A percentile compares a stretch with the other conserved stretches of the same genome.
Conservation (phyloP, 2,888 invertebrate genomes). For the Abscondita cerata region DNA sequence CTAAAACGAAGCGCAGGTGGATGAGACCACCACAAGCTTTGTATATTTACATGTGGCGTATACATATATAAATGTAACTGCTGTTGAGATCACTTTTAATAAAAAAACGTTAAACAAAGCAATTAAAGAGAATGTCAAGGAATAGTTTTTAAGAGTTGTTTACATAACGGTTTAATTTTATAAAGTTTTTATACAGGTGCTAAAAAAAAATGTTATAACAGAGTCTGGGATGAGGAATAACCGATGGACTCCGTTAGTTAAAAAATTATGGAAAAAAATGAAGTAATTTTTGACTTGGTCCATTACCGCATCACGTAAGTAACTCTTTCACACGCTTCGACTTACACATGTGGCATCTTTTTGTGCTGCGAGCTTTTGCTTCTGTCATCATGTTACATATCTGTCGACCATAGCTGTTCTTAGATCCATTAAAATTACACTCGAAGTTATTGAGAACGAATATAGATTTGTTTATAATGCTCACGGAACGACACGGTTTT, state of each 20-base stretch:
- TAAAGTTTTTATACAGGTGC: not conserved
- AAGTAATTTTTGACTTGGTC: slow-evolving; percentile 36
- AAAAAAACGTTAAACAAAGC: slow-evolving; percentile 12
- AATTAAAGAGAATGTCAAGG: slow-evolving; percentile 20
- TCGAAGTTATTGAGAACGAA: slow-evolving; percentile 24
- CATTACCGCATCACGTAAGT: slow-evolving; percentile 42
- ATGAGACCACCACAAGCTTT: slow-evolving; percentile 18
- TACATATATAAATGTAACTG: slow-evolving; percentile 10
- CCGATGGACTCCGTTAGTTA: too few species aligned
- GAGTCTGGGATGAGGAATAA: too few species aligned
- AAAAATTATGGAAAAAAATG: slow-evolving; percentile 45
- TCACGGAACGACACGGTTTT: too few species aligned
- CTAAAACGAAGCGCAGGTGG: slow-evolving; percentile 12
- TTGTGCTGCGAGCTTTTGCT: slow-evolving; percentile 33
- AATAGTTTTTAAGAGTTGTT: slow-evolving; percentile 5
- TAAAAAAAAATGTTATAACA: not conserved
- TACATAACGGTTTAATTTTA: not conserved
- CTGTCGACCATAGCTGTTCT: slow-evolving; percentile 34
- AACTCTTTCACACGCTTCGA: slow-evolving; percentile 46
- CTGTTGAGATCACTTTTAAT: slow-evolving; percentile 24
- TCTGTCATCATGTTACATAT: slow-evolving; percentile 41
- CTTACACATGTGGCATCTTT: slow-evolving; percentile 42
- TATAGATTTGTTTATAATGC: not conserved
- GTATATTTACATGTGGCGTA: slow-evolving; percentile 10
- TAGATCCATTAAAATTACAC: slow-evolving; percentile 30